Base-by-base conservation (phyloP, 2,113 vertebrate species). In the Butastur rufipennis region DNA sequence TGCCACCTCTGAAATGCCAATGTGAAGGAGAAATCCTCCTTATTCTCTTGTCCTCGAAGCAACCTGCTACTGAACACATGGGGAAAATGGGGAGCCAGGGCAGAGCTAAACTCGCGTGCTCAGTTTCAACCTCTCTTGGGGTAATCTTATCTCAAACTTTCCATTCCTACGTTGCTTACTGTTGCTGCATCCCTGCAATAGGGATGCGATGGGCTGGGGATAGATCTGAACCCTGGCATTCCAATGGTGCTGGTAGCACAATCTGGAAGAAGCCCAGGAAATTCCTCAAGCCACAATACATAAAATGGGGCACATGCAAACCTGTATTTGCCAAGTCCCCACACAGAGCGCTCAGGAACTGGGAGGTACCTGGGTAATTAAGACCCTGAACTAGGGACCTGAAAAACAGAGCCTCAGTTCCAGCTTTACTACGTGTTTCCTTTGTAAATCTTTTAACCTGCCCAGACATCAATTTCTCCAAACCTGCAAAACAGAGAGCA, bases 121-220 rank as follows among this genome's bases (percentile, higher is more conserved):
- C 34, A 4, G 17, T 65, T 87, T 47, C 45, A 48, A 9, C 53
- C 58, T 71, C 63, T 72, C 59, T 15, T 40, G 53, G 67, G 48
- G 43, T 9, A 19, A 59, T 11, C 7, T 68, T 7, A 17, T 23
- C 72, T 52, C 78, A 25, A 4, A 36, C 13, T 45, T 50, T 8
- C 6, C 59, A 6, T 21, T 65, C 29, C 68, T 14, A 2, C 10
- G 31, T 36, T 36, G 52, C 62, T 50, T 2, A 1, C 14, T 4
- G 32, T 3, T 22, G 52, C 13, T 19, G 13, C 4, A 2, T 10
- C 61, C 5, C n/a, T 9, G 27, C 1, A 1, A 26, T 0, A 47
- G 72, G 43, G 34, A 40, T 23, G 62, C 1, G 16, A 31, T 2
- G 45, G 23, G 17, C 20, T 32, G 20, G 17, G 32, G 32, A 21